phyloP scores from a whole-genome alignment of 2,888 invertebrate species.

The Pristionchus arcanus region DNA sequence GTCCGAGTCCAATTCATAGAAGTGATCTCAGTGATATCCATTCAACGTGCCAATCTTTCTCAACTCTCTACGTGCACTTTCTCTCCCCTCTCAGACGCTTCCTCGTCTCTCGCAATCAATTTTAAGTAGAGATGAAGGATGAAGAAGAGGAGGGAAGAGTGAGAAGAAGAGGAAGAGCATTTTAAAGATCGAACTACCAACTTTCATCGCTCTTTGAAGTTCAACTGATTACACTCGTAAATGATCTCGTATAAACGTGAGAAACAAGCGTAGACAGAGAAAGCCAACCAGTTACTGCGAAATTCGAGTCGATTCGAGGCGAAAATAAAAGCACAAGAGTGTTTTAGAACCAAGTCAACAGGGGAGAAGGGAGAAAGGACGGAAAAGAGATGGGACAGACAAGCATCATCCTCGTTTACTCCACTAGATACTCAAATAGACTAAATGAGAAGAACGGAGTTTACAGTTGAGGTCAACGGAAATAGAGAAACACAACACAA shows the following conservation, averaged over 20 bases:
- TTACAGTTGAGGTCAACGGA: conserved; percentile 11
- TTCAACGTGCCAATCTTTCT: not conserved
- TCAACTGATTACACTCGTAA: not conserved
- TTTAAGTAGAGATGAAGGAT: not conserved
- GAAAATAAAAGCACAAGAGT: conserved; percentile 2
- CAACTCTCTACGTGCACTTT: not conserved
- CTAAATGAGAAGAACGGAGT: conserved; percentile 9
- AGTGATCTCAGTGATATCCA: not conserved
- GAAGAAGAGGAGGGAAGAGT: not conserved
- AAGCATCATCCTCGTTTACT: conserved; percentile 12
- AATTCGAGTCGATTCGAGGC: not conserved
- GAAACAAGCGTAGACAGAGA: not conserved
- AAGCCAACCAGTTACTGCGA: not conserved
- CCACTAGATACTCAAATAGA: not conserved
- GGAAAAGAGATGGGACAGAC: not conserved
- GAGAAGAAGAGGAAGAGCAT: conserved; percentile 8
- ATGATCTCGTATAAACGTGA: not conserved
- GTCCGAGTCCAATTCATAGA: not conserved
- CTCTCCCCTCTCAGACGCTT: conserved; percentile 12
- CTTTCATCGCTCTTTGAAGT: not conserved
- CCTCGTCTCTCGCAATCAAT: conserved; percentile 24
- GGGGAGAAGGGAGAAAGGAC: not conserved
- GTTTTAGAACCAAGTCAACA: conserved; percentile 23
- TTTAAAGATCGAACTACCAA: conserved; percentile 20
- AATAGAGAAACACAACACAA: not conserved